Conservation (phyloP, 35 echinoderm and acorn worm species). For the Ptychodera flava region DNA sequence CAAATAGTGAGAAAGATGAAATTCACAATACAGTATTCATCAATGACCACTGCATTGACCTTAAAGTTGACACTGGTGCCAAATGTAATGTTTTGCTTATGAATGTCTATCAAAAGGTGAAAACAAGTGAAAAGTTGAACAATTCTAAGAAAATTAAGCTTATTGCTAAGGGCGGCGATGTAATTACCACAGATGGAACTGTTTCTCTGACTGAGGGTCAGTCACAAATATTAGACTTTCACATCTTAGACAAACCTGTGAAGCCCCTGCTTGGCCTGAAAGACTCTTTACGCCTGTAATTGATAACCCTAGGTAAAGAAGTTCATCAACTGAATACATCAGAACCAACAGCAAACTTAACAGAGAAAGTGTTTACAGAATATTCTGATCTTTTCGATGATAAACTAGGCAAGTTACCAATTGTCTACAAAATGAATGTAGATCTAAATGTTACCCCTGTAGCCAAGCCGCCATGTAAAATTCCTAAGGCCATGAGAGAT, state of each 20-base stretch:
- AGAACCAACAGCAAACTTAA: too few relatives aligned
- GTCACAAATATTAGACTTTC: not conserved
- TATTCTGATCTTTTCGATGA: too few relatives aligned
- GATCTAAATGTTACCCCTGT: conserved; percentile 30
- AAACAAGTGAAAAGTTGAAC: not conserved
- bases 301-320: conserved; percentile 6
- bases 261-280: conserved; percentile 4
- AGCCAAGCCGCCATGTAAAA: conserved; percentile 22
- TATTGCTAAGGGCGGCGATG: conserved; percentile 6
- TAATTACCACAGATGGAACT: not conserved
- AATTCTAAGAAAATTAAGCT: not conserved
- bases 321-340: conserved; percentile 2
- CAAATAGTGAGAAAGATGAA: conserved; percentile 22
- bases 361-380: conserved; percentile 6
- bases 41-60: not conserved
- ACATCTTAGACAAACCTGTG: conserved; percentile 10
- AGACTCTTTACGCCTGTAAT: conserved; percentile 8
- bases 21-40: not conserved
- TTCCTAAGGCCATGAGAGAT: conserved; percentile 34
- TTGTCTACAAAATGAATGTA: too few relatives aligned
- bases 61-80: too few relatives aligned
- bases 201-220: not conserved
- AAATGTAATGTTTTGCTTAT: conserved; percentile 23
- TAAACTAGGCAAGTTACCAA: too few relatives aligned
- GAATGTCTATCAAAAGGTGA: not conserved